Evolutionary conservation across 2,113 vertebrate species (phyloP), one percentile per base, ranked within the genome.

Genomic region (Brachionichthys hirsutus): DNA sequence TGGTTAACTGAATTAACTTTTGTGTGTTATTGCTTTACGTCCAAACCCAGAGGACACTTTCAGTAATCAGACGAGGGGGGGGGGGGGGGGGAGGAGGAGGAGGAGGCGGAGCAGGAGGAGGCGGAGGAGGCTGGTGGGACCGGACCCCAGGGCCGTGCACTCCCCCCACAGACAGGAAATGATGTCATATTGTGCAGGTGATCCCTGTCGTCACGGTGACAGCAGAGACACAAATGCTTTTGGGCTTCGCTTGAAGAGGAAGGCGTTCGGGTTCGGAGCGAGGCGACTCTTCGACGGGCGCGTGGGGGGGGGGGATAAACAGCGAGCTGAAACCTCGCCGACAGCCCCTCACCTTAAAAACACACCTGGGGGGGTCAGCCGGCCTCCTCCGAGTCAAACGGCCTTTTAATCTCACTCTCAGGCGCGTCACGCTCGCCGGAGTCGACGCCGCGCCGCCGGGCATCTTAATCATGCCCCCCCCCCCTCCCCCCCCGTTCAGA

Each of bases 11-110:
- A 78, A 88, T 90, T 89, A 88, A 76, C 83, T 78, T 71, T 53
- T 62, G 70, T 65, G 83, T 86, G 73, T 90, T 89, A 91, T 90
- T 88, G 88, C 85, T 87, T 82, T 81, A 81, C 54, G 78, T 77
- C 80, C 53, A 54, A 82, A 84, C 89, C 85, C 83, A 82, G 88
- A 89, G 87, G 85, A 89, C 78, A 82, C 49, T 80, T 88, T 83
- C 85, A 83, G 74, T 87, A 85, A 86, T 83, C 73, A 73, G 63
- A 34, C 2, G 41, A 60, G 69, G 67, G 58, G 50, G 61, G 45
- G 58, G 75, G 35, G 24, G 64, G n/a, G n/a, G n/a, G n/a, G n/a
- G n/a, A n/a, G n/a, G 63, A 13, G 5, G 44, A 41, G 15, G 59
- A 10, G 16, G 35, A 18, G 35, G 40, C 38, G 20, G 53, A 12